Conservation (phyloP, 2,888 invertebrate genomes). For the Cyaniris semiargus region DNA sequence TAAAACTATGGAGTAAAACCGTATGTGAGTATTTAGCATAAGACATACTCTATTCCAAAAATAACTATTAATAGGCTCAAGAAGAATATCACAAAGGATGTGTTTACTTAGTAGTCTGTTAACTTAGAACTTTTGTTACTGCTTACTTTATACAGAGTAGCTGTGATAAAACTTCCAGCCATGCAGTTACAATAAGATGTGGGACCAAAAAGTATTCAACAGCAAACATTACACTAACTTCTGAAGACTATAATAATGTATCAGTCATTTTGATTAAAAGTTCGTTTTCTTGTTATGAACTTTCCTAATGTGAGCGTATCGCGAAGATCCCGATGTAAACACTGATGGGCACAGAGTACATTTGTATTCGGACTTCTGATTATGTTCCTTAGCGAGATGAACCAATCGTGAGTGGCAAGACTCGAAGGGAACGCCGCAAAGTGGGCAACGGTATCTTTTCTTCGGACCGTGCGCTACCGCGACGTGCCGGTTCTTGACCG, state of each 20-base stretch:
- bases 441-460: slow-evolving; percentile 57
- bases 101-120: too few relatives aligned
- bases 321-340: slow-evolving; percentile 58
- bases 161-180: not conserved
- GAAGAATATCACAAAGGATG: too few relatives aligned
- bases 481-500: slow-evolving; percentile 52
- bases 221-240: not conserved
- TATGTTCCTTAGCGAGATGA: slow-evolving; percentile 57
- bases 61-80: too few relatives aligned
- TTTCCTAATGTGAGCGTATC: slow-evolving; percentile 62
- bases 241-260: not conserved
- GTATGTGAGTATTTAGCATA: too few relatives aligned
- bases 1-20: too few relatives aligned
- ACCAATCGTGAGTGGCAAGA: slow-evolving; percentile 55
- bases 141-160: not conserved
- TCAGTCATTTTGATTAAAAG: not conserved
- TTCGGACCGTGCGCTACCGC: slow-evolving; percentile 52
- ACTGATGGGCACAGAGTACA: slow-evolving; percentile 55
- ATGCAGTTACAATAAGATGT: not conserved
- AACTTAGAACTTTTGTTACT: too few relatives aligned
- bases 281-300: slow-evolving; percentile 50
- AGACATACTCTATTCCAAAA: too few relatives aligned
- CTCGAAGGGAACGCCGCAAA: slow-evolving; percentile 55
- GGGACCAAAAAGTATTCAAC: not conserved
- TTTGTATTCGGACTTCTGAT: slow-evolving; percentile 54